A percentile compares a stretch with the other conserved stretches of the same genome.
These are phyloP conservation scores for Agrotis puta DNA, from an alignment of 2,888 invertebrate species.

Conservation along the genomic window DNA sequence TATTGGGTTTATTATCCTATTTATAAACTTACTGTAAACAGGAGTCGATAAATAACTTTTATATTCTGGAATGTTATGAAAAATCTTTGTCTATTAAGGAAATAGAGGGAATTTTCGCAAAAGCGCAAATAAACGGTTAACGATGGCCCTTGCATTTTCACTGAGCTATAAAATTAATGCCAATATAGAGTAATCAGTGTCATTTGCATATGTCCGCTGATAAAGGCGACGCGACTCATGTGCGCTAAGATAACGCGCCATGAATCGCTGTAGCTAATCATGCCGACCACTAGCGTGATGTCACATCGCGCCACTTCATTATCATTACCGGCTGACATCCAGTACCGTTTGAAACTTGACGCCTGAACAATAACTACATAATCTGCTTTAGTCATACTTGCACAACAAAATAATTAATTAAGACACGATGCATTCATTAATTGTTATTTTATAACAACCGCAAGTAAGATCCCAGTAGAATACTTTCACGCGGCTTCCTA, in stretches of 20 bases:
- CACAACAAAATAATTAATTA: conserved; percentile 1
- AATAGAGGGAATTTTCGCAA: too few species aligned
- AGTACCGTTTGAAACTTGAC: conserved; percentile 81
- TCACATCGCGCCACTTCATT: conserved; percentile 87
- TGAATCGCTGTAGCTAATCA: conserved; percentile 52
- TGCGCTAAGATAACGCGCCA: conserved; percentile 46
- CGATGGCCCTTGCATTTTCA: conserved; percentile 1
- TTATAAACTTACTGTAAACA: not conserved
- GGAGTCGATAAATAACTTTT: not conserved
- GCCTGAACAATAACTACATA: conserved; percentile 66
- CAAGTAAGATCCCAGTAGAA: not conserved
- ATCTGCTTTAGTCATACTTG: conserved; percentile 56
- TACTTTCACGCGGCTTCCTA: not conserved
- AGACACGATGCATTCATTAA: not conserved
- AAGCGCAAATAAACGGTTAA: not conserved
- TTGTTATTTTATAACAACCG: conserved; percentile 1
- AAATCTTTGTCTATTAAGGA: not conserved
- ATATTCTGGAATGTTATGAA: not conserved
- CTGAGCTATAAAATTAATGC: conserved; percentile 4
- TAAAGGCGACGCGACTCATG: conserved; percentile 26
- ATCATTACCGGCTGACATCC: conserved; percentile 72
- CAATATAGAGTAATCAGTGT: conserved; percentile 37
- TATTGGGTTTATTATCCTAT: conserved; percentile 10
- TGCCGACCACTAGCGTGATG: conserved; percentile 58
- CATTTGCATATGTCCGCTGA: conserved; percentile 44